Evolutionary conservation across 2,113 vertebrate genomes (phyloP).

Genomic region (Tragelaphus imberbis): DNA sequence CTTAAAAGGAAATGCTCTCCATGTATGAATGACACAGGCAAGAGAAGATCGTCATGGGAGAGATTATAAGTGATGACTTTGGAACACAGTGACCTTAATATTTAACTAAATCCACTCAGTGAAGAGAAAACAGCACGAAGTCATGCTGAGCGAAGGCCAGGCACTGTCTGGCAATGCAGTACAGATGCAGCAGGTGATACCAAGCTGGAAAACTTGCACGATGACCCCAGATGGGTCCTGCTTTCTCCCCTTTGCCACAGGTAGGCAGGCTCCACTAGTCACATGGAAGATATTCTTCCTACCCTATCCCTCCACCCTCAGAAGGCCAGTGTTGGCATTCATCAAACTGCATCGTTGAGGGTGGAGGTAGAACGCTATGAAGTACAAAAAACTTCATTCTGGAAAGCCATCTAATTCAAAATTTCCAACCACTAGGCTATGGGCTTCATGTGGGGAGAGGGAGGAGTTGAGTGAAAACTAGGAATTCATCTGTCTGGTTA

Average conservation of each 20-base stretch:
- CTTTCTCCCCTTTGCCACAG: background rate
- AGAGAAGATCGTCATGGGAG: background rate
- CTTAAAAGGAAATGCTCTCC: background rate
- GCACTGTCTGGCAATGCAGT: background rate
- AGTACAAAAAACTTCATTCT: background rate
- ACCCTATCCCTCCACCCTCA: background rate
- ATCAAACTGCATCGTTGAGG: background rate
- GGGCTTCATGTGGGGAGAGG: background rate
- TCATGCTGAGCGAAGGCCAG: background rate
- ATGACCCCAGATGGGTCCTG: background rate
- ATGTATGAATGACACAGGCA: background rate
- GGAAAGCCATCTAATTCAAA: background rate
- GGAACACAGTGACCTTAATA: background rate
- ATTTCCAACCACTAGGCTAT: background rate
- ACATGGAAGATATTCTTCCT: background rate
- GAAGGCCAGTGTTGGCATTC: background rate
- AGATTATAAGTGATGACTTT: background rate
- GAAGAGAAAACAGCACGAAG: slow-evolving; percentile 15
- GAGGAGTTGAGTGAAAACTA: background rate
- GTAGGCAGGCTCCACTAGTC: background rate
- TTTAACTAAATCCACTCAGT: background rate
- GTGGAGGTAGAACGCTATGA: background rate
- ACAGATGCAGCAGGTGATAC: background rate
- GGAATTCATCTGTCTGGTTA: background rate
- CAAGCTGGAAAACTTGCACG: background rate